Evolutionary conservation across 2,113 vertebrate species (phyloP).

Genomic region (Gambusia holbrooki): DNA sequence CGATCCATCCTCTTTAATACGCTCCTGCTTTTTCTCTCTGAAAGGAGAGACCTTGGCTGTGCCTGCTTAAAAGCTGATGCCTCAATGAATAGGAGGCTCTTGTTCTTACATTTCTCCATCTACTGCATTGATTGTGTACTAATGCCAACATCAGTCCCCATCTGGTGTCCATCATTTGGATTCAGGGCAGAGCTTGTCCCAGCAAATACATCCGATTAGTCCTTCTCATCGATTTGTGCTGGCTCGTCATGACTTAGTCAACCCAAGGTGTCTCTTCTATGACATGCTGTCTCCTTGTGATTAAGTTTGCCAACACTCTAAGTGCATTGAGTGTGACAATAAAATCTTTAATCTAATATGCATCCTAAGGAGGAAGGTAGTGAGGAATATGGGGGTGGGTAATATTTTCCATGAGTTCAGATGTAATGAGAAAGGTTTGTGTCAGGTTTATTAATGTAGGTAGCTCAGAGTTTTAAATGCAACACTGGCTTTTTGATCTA

Average conservation of each 20-base stretch:
- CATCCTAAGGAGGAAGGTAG: conserved; percentile 67
- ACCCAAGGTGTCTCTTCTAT: conserved; percentile 80
- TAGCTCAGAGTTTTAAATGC: conserved; percentile 2
- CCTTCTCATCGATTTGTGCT: conserved; percentile 76
- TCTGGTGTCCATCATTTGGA: conserved; percentile 74
- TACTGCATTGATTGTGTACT: conserved; percentile 61
- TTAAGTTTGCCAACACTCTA: conserved; percentile 79
- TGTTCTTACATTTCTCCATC: conserved; percentile 64
- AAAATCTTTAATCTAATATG: conserved; percentile 81
- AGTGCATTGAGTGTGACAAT: conserved; percentile 81
- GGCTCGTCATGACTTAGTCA: conserved; percentile 75
- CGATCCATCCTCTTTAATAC: not conserved
- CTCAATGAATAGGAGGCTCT: conserved; percentile 58
- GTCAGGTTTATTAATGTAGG: conserved; percentile 44
- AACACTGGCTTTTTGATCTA: conserved; percentile 11
- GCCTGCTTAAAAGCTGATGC: conserved; percentile 56
- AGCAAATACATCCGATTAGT: conserved; percentile 79
- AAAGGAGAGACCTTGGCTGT: conserved; percentile 63
- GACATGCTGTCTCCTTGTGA: conserved; percentile 76
- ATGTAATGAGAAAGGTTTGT: conserved; percentile 62
- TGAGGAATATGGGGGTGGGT: conserved; percentile 47
- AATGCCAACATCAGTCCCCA: conserved; percentile 71
- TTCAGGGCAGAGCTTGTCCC: conserved; percentile 71
- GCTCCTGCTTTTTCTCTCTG: conserved; percentile 17
- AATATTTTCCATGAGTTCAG: conserved; percentile 54